These are phyloP conservation scores for Polypterus senegalus DNA, from an alignment of 2,113 vertebrate genomes.

Conservation along the genomic window DNA sequence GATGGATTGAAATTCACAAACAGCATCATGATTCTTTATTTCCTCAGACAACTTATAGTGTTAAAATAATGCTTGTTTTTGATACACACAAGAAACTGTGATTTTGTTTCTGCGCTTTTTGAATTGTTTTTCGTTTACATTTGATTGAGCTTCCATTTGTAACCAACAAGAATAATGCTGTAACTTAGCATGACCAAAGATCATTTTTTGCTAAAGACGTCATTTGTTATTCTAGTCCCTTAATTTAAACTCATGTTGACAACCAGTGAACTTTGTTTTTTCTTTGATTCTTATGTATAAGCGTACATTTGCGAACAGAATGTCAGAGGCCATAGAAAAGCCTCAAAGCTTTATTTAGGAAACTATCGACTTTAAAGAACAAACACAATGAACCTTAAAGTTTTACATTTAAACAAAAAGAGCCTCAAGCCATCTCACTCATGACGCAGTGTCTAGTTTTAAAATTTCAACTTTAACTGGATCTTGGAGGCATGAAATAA, in stretches of 20 bases:
- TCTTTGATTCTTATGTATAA: constrained; percentile 36
- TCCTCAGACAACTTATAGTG: constrained; percentile 16
- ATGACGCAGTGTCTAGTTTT: neutral
- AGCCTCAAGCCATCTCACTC: neutral
- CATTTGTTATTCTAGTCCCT: constrained; percentile 44
- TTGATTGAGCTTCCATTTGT: constrained; percentile 23
- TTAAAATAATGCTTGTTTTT: constrained; percentile 21
- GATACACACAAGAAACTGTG: constrained; percentile 6
- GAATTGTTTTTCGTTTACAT: constrained; percentile 21
- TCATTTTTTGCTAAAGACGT: constrained; percentile 44
- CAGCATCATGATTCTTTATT: constrained; percentile 21
- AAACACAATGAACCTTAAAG: constrained; percentile 1
- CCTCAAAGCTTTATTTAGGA: constrained; percentile 76
- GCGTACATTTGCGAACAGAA: constrained; percentile 41
- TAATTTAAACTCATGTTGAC: constrained; percentile 76
- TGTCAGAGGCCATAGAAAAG: constrained; percentile 68
- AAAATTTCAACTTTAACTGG: constrained; percentile 16
- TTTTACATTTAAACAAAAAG: too few species aligned
- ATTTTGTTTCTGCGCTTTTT: constrained; percentile 13
- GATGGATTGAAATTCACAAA: constrained; percentile 47
- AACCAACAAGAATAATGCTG: constrained; percentile 25
- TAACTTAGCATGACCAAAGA: constrained; percentile 40
- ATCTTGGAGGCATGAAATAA: constrained; percentile 48
- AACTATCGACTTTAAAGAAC: constrained; percentile 46
- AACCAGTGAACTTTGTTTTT: constrained; percentile 67